Evolutionary conservation across 2,113 vertebrate genomes (phyloP).

Genomic region (Solenodon paradoxus): DNA sequence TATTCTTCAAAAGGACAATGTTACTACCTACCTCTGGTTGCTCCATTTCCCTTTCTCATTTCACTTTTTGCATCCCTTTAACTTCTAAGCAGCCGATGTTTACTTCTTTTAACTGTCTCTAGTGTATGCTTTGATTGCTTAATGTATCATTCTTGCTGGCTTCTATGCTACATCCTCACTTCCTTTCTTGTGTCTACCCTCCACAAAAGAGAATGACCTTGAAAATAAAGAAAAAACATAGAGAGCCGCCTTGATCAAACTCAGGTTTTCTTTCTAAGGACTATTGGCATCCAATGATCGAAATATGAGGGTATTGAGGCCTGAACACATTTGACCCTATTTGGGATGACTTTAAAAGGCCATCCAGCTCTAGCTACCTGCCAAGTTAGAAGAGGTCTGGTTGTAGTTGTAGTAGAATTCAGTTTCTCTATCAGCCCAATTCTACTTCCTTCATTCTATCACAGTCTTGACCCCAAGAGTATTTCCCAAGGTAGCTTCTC

Average conservation of each 20-base stretch:
- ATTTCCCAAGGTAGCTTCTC: not conserved
- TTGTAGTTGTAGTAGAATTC: rapidly evolving
- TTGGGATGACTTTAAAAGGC: rapidly evolving
- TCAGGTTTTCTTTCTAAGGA: not conserved
- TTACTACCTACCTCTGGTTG: not conserved
- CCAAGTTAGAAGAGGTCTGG: not conserved
- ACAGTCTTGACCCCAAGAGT: not conserved
- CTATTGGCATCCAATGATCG: not conserved
- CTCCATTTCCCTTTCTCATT: not conserved
- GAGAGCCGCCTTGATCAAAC: not conserved
- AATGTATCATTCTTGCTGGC: not conserved
- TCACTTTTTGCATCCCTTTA: not conserved
- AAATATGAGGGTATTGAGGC: not conserved
- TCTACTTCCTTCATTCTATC: not conserved
- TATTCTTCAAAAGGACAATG: not conserved
- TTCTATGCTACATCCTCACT: rapidly evolving
- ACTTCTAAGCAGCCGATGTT: not conserved
- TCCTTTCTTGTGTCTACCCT: not conserved
- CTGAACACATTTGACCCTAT: rapidly evolving
- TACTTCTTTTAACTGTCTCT: not conserved
- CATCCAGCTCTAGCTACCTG: not conserved
- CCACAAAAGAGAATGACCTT: too few relatives aligned
- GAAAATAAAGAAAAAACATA: too few relatives aligned
- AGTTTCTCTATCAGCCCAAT: not conserved
- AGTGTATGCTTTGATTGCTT: not conserved